Percentiles rank a stretch among this genome's conserved stretches.
These are phyloP conservation scores for Vireo altiloquus DNA, from an alignment of 2,113 vertebrate species.

Conservation along the genomic window DNA sequence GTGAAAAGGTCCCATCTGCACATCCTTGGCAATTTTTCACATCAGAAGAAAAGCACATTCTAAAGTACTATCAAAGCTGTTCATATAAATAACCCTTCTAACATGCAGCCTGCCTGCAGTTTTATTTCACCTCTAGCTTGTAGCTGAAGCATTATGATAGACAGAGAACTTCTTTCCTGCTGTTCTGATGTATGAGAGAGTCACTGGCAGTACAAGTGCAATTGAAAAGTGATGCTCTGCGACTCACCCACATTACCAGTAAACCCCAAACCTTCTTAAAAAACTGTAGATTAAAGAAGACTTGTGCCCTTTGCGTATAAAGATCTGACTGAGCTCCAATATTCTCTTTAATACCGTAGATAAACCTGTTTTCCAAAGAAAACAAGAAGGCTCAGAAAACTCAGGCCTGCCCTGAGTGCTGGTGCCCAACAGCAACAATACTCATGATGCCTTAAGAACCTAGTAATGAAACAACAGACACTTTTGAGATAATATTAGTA, in stretches of 20 bases:
- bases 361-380: neutral
- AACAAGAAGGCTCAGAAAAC: neutral
- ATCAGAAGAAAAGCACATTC: neutral
- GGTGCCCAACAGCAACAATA: neutral
- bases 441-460: neutral
- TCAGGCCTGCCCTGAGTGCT: neutral
- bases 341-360: neutral
- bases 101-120: neutral
- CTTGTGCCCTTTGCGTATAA: neutral
- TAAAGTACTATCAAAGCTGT: neutral
- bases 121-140: neutral
- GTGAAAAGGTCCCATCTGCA: neutral
- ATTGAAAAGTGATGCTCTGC: neutral
- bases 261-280: neutral
- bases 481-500: neutral
- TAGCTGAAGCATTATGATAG: neutral
- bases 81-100: neutral
- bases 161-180: neutral
- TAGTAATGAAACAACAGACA: neutral
- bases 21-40: neutral
- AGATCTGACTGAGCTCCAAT: neutral
- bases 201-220: neutral
- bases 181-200: neutral
- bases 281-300: neutral
- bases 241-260: neutral